These are phyloP conservation scores for Campylorhamphus procurvoides DNA, from an alignment of 2,113 vertebrate genomes.

Conservation along the genomic window DNA sequence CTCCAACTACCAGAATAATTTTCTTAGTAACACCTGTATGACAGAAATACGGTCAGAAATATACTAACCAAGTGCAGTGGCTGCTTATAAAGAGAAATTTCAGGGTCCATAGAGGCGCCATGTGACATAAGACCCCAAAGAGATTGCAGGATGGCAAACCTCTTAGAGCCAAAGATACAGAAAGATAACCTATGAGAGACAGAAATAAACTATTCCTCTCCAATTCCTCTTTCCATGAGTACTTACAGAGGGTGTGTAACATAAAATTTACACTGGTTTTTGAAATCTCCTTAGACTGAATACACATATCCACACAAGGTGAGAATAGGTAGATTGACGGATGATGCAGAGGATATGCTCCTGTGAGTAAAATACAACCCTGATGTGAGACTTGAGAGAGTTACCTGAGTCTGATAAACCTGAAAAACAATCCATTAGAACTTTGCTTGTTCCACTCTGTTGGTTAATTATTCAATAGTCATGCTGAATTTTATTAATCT, in stretches of 20 bases:
- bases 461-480: background rate
- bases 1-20: background rate
- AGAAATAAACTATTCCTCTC: background rate
- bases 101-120: background rate
- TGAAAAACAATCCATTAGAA: background rate
- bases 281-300: background rate
- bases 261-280: background rate
- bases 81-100: background rate
- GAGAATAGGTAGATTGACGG: background rate
- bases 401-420: background rate
- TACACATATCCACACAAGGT: background rate
- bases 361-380: background rate
- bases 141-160: background rate
- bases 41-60: background rate
- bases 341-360: background rate
- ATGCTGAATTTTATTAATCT: background rate
- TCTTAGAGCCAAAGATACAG: background rate
- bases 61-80: background rate
- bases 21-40: background rate
- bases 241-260: background rate
- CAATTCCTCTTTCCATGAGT: background rate
- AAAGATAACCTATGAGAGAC: background rate
- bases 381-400: accelerated
- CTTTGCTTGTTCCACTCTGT: background rate
- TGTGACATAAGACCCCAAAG: background rate